Conservation (phyloP, 2,113 vertebrate species). For the Semnornis frantzii region DNA sequence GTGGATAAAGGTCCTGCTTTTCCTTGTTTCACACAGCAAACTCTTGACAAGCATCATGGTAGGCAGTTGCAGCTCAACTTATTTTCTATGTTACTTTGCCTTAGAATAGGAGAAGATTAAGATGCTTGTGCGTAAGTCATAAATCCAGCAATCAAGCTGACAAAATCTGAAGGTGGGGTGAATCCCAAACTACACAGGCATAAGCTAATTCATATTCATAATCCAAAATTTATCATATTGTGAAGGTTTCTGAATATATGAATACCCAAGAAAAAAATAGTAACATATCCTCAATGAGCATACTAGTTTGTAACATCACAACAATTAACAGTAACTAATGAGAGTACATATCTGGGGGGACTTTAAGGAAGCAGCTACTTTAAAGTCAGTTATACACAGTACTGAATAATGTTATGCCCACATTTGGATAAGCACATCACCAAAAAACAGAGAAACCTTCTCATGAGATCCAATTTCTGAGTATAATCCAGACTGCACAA, state of each 20-base stretch:
- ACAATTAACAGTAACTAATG: not conserved
- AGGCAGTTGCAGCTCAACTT: not conserved
- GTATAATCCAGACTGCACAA: not conserved
- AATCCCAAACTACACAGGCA: not conserved
- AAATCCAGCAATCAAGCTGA: conserved; percentile 1
- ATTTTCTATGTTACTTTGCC: not conserved
- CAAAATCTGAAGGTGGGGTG: conserved; percentile 5
- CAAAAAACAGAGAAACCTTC: not conserved
- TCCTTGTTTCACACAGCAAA: not conserved
- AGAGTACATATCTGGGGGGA: not conserved
- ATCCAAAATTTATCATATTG: not conserved
- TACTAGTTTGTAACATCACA: not conserved
- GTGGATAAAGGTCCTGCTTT: not conserved
- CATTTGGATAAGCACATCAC: not conserved
- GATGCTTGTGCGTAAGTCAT: not conserved
- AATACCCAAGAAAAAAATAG: not conserved
- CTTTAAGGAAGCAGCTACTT: not conserved
- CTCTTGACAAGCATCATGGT: not conserved
- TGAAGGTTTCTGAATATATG: not conserved
- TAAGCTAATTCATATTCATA: conserved; percentile 9
- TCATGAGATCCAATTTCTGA: not conserved
- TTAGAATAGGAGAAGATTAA: not conserved
- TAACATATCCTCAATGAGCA: not conserved
- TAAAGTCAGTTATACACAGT: not conserved
- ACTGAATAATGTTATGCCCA: not conserved